A percentile compares a stretch with the other conserved stretches of the same genome.
Evolutionary conservation across 2,888 invertebrate genomes (phyloP).

Genomic region (Epirrhoe alternata): DNA sequence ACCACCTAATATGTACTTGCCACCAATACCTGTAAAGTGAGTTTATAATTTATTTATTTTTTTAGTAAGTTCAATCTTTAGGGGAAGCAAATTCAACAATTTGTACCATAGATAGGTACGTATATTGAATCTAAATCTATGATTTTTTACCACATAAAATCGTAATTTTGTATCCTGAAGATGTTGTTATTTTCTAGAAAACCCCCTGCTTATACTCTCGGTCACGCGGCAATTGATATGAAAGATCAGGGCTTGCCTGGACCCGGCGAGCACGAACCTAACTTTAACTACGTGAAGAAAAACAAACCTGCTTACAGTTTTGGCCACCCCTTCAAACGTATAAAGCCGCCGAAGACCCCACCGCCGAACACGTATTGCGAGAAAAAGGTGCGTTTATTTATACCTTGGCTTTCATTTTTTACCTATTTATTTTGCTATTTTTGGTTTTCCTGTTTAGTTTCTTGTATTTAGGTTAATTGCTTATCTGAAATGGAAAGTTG

Average conservation of each 20-base stretch:
- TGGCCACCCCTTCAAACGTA: conserved; percentile 52
- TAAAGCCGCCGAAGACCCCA: conserved; percentile 50
- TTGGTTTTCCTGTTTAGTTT: background rate
- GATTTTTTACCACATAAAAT: background rate
- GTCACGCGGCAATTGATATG: conserved; percentile 40
- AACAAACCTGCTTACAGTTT: conserved; percentile 66
- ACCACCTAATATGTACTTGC: conserved; percentile 73
- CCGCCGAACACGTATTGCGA: conserved; percentile 72
- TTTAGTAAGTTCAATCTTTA: too few relatives aligned
- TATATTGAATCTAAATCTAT: background rate
- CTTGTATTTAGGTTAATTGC: background rate
- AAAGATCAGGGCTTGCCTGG: conserved; percentile 54
- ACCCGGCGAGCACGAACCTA: conserved; percentile 69
- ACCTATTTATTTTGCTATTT: background rate
- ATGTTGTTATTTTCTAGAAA: conserved; percentile 45
- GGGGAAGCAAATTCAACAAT: background rate
- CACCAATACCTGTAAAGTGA: conserved; percentile 60
- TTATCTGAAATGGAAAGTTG: background rate
- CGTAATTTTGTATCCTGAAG: background rate
- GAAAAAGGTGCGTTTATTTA: conserved; percentile 60
- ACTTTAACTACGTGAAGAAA: conserved; percentile 58
- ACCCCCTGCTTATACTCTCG: conserved; percentile 63
- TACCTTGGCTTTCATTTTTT: background rate
- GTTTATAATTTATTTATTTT: conserved; percentile 20
- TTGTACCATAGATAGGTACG: background rate